Evolutionary conservation across 2,888 invertebrate species (phyloP), one percentile per base, ranked within the genome.

Genomic region (Lepas anatifera): DNA sequence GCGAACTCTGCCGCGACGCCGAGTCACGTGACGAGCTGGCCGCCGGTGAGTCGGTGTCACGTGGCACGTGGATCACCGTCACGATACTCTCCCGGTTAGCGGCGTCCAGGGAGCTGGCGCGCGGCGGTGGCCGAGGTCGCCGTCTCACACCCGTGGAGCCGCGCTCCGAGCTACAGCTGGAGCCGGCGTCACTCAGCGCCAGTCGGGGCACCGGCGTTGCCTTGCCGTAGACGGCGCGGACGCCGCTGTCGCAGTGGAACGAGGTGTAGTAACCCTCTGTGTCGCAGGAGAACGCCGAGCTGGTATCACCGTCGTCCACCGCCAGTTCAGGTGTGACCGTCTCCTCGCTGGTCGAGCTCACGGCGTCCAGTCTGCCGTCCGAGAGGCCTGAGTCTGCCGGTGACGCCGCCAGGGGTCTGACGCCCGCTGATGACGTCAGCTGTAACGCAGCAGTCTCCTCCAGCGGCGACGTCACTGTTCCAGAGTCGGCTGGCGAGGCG

Each of bases 211-310:
- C 35, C n/a, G n/a, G n/a, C n/a, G n/a, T n/a, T n/a, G n/a, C n/a
- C n/a, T n/a, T n/a, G n/a, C n/a, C n/a, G n/a, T n/a, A n/a, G 3
- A 11, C 29, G 16, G 27, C 32, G 27, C 90, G 73, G 64, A 97
- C 80, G 0, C 96, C 96, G 70, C 94, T 94, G 80, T 97, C 96
- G 85, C 93, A 89, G 80, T 97, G 95, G 83, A 97, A 97, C 29
- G 95, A 95, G 0, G 97, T 97, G 79, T 95, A 97, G 80, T 96
- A 97, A 10, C 97, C 97, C 81, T 97, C 97, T 1, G 95, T 95
- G 78, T 97, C 97, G 78, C 95, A 92, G 3, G 95, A 95, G 79
- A 94, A 95, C 71, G 93, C 90, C 0, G 94, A 94, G 75, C 90
- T 90, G 0, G 90, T 91, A 81, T 93, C 93, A 69, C 89, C 86